These are phyloP conservation scores for Eumacrocentrus americanus DNA, from an alignment of 2,888 invertebrate species.

Conservation along the genomic window DNA sequence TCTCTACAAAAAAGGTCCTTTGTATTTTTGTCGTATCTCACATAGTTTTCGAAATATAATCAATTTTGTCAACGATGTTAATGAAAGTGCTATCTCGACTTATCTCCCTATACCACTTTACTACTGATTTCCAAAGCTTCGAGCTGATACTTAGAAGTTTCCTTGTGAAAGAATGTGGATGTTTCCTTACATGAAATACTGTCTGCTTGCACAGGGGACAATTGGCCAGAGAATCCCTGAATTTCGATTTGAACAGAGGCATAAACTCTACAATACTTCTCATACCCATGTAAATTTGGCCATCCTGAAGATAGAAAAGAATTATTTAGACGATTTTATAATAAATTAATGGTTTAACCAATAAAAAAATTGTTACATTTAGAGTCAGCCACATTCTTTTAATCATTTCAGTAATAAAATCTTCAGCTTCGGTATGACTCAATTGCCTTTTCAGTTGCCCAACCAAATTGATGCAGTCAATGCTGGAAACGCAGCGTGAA, in stretches of 20 bases:
- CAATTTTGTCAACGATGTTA: too few species aligned
- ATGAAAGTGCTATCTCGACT: too few species aligned
- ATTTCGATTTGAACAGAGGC: constrained; percentile 52
- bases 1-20: too few species aligned
- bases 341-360: too few species aligned
- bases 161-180: constrained; percentile 11
- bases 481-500: constrained; percentile 43
- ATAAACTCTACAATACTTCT: constrained; percentile 53
- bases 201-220: constrained; percentile 51
- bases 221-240: constrained; percentile 41
- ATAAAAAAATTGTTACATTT: constrained; percentile 39
- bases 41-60: too few species aligned
- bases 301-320: constrained; percentile 42
- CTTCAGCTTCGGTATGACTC: constrained; percentile 42
- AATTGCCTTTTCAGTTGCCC: constrained; percentile 38
- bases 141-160: too few species aligned
- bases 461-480: constrained; percentile 47
- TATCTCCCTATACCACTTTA: too few species aligned
- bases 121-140: too few species aligned
- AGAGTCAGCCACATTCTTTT: constrained; percentile 44
- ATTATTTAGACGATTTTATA: neutral
- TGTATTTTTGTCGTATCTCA: too few species aligned
- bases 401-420: constrained; percentile 43
- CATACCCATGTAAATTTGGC: constrained; percentile 52
- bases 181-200: constrained; percentile 50